Conservation (phyloP, 2,888 invertebrate genomes). For the Tethea ocularis region DNA sequence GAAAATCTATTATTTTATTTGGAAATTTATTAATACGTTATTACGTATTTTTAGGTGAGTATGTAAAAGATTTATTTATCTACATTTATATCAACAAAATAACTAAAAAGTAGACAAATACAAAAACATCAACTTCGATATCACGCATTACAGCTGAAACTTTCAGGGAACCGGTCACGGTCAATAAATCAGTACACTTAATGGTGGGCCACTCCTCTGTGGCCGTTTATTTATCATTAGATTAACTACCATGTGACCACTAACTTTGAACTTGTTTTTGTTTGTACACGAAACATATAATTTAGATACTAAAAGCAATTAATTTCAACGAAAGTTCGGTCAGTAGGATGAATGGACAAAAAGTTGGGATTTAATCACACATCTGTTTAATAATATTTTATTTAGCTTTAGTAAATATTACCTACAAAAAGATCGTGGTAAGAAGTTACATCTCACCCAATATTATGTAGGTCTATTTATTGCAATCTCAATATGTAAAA, state of each 20-base stretch:
- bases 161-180: slow-evolving; percentile 33
- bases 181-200: slow-evolving; percentile 52
- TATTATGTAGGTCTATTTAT: too few relatives aligned
- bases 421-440: too few relatives aligned
- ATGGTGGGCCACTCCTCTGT: slow-evolving; percentile 42
- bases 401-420: too few relatives aligned
- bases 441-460: too few relatives aligned
- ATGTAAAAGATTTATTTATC: not conserved
- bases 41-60: too few relatives aligned
- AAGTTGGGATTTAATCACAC: not conserved
- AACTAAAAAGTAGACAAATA: not conserved
- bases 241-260: slow-evolving; percentile 35
- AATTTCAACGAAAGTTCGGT: not conserved
- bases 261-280: slow-evolving; percentile 23
- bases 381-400: not conserved
- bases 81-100: not conserved
- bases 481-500: too few relatives aligned
- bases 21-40: too few relatives aligned
- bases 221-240: slow-evolving; percentile 44
- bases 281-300: not conserved
- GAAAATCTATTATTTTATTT: too few relatives aligned
- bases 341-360: not conserved
- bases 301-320: slow-evolving; percentile 6
- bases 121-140: not conserved
- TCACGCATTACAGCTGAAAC: slow-evolving; percentile 19